These are phyloP conservation scores for Chloropsis hardwickii DNA, from an alignment of 2,113 vertebrate species.

Conservation along the genomic window DNA sequence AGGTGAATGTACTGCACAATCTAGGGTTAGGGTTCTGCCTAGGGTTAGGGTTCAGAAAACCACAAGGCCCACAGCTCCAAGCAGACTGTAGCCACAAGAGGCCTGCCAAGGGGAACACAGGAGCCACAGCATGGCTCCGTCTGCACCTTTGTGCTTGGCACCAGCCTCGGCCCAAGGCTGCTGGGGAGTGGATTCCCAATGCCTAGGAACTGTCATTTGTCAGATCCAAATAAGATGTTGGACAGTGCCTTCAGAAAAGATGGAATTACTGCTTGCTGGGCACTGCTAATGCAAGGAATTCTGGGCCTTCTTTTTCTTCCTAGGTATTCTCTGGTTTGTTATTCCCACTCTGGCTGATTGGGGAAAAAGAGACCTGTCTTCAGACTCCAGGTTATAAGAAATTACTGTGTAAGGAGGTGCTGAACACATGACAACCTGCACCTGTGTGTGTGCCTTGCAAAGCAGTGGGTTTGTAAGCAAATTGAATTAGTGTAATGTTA, in stretches of 20 bases:
- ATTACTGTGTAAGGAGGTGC: neutral
- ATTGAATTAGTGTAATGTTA: neutral
- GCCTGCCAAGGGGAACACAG: neutral
- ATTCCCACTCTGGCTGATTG: neutral
- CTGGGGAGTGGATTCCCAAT: rapidly evolving
- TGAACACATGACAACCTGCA: neutral
- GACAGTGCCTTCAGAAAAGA: neutral
- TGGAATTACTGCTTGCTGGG: neutral
- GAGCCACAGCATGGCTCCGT: neutral
- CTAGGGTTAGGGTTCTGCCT: neutral
- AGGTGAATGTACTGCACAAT: neutral
- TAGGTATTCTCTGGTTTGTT: neutral
- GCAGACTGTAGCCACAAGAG: neutral
- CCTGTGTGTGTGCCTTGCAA: neutral
- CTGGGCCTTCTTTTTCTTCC: neutral
- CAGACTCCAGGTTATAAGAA: neutral
- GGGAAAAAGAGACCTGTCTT: neutral
- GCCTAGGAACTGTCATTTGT: neutral
- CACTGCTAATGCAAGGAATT: neutral
- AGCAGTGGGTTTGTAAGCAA: neutral
- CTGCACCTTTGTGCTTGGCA: neutral
- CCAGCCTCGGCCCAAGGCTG: neutral
- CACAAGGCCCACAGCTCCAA: neutral
- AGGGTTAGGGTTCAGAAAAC: neutral
- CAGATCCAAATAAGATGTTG: neutral